Base-by-base conservation (phyloP, 2,797 vertebrate species). In the Semaprochilodus insignis region DNA sequence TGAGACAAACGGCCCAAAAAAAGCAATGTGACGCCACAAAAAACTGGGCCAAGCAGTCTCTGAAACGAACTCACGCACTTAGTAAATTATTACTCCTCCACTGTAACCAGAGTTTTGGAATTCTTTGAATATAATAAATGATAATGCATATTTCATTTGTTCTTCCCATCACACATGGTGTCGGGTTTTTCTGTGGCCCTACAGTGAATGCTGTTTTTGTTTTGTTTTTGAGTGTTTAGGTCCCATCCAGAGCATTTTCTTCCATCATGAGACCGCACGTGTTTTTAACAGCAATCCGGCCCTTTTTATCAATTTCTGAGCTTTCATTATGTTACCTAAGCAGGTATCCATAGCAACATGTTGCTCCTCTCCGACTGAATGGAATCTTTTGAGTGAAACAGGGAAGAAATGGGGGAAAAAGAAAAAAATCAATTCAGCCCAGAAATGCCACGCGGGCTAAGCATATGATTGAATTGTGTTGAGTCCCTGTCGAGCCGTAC, bases 301-400 rank as follows among this genome's bases (percentile, higher is more conserved):
- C 19, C 40, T 70, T 14, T 48, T 70, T 70, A 70, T 70, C 67
- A 70, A 48, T 48, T 17, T 36, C 10, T 15, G 40, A 70, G 67
- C 34, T 51, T 70, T 48, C 40, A 72, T 72, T 52, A 52, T 27
- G 66, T 48, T 69, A 13, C 66, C 40, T 27, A 52, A 52, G 23
- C 69, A 72, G 51, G 69, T 72, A 52, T 51, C 69, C 69, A 72
- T 72, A 52, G 69, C 69, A 72, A 72, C 69, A 52, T 72, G 69
- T 72, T 72, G 69, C 69, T 72, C 27, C 48, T 52, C 15, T 72
- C n/a, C 7, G 3, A 36, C n/a, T 72, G 69, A 72, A 72, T 21
- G 31, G 52, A 16, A 27, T 52, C 14, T 72, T 72, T n/a, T 16
- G 69, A 72, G 69, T 15, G n/a, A 70, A 51, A 70, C n/a, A 19